Conservation (phyloP, 1,140 invertebrate species). For the Tetramorium simillimum region DNA sequence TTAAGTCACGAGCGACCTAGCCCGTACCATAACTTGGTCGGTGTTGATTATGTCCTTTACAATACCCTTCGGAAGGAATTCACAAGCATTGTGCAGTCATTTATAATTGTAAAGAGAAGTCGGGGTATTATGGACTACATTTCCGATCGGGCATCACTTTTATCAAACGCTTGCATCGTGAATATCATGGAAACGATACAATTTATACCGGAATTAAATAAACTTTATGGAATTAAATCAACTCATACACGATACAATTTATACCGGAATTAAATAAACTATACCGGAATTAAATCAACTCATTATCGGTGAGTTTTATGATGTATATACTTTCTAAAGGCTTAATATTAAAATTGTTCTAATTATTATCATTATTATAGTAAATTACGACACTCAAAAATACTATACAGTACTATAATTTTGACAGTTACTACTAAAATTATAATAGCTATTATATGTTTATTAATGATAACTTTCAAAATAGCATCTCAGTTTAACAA, state of each 20-base stretch:
- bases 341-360: not conserved
- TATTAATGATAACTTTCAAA: not conserved
- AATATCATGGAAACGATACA: not conserved
- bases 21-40: slow-evolving; percentile 60
- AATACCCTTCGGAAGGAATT: slow-evolving; percentile 34
- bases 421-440: too few relatives aligned
- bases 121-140: not conserved
- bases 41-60: slow-evolving; percentile 59
- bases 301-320: not conserved
- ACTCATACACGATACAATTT: not conserved
- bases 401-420: too few relatives aligned
- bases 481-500: not conserved
- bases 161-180: not conserved
- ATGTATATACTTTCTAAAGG: not conserved
- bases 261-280: not conserved
- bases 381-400: not conserved
- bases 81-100: not conserved
- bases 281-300: too few relatives aligned
- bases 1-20: slow-evolving; percentile 67
- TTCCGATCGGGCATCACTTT: not conserved
- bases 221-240: too few relatives aligned
- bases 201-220: not conserved
- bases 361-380: not conserved
- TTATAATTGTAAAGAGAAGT: slow-evolving; percentile 30
- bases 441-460: too few relatives aligned